These are phyloP conservation scores for Falco cherrug DNA, from an alignment of 2,797 vertebrate genomes.

Conservation along the genomic window DNA sequence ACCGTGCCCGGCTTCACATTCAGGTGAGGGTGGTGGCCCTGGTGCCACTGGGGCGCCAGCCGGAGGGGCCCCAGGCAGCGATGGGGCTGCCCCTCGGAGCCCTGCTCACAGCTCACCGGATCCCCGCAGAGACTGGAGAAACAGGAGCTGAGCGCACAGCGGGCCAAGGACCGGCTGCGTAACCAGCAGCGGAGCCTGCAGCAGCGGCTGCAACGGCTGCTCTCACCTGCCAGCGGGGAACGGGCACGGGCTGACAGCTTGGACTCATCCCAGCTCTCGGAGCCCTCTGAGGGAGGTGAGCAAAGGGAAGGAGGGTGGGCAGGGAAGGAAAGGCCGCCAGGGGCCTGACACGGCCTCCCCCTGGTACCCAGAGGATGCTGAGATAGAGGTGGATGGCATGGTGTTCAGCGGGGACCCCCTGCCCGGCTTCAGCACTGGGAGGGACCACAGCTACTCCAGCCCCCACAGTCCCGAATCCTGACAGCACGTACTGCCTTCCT, in stretches of 20 bases:
- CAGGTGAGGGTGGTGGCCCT: conserved; percentile 77
- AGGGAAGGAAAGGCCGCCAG: too few species aligned
- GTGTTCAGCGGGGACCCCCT: conserved; percentile 84
- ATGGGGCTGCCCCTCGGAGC: accelerated
- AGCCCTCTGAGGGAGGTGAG: conserved; percentile 90
- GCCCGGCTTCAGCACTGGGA: conserved; percentile 72
- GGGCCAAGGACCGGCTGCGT: conserved; percentile 85
- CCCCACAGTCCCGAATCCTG: conserved; percentile 78
- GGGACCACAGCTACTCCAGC: conserved; percentile 93
- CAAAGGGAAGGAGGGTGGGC: accelerated
- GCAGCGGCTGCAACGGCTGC: conserved; percentile 84
- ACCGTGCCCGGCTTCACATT: conserved; percentile 89
- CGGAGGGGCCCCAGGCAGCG: accelerated
- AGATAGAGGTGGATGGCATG: conserved; percentile 89
- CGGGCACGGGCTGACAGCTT: conserved; percentile 87
- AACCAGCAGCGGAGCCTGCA: conserved; percentile 86
- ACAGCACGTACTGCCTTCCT: neutral
- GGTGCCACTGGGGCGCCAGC: accelerated
- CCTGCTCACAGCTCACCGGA: accelerated
- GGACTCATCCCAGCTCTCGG: conserved; percentile 86
- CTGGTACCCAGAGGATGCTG: conserved; percentile 85
- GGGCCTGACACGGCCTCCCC: neutral
- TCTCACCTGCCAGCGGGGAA: conserved; percentile 69
- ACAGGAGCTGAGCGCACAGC: conserved; percentile 84
- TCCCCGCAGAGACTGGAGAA: conserved; percentile 87